A percentile compares a stretch with the other conserved stretches of the same genome.
phyloP scores from a whole-genome alignment of 2,888 invertebrate species.

The Cryptosula pallasiana region DNA sequence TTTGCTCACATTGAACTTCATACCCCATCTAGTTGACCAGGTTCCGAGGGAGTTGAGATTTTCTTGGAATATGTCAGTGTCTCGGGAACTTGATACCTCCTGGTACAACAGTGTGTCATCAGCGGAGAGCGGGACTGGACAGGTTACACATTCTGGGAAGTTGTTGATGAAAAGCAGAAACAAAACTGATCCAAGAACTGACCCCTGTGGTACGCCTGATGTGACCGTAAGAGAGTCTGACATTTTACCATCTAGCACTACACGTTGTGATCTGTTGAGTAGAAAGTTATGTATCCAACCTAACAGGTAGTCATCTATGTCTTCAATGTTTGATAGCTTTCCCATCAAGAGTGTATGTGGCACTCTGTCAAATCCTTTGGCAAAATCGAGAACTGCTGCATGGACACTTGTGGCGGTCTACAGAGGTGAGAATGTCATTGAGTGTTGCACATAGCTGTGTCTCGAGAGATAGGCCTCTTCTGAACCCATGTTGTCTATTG shows the following conservation, averaged over 20 bases:
- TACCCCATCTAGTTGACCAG: neutral
- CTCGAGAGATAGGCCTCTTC: slow-evolving; percentile 29
- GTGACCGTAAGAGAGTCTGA: neutral
- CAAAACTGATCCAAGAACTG: neutral
- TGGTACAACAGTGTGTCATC: slow-evolving; percentile 6
- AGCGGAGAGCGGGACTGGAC: neutral
- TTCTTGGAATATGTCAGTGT: neutral
- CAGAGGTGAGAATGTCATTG: slow-evolving; percentile 27
- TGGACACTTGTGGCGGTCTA: slow-evolving; percentile 30
- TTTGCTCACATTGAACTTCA: neutral
- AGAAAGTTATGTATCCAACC: slow-evolving; percentile 1
- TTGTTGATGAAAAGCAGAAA: slow-evolving; percentile 5
- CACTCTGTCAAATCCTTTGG: slow-evolving; percentile 28
- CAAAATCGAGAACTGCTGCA: slow-evolving; percentile 30
- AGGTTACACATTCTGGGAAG: neutral
- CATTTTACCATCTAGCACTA: neutral
- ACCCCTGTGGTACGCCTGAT: slow-evolving; percentile 18
- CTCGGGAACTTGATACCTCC: neutral
- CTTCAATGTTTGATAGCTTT: neutral
- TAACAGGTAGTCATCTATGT: neutral
- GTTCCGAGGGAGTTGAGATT: neutral
- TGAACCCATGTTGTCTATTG: slow-evolving; percentile 30
- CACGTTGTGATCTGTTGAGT: neutral
- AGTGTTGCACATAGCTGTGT: slow-evolving; percentile 30
- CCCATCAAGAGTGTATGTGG: neutral